Evolutionary conservation across 2,797 vertebrate species (phyloP), one percentile per base, ranked within the genome.

Genomic region (Myotis vivesi): DNA sequence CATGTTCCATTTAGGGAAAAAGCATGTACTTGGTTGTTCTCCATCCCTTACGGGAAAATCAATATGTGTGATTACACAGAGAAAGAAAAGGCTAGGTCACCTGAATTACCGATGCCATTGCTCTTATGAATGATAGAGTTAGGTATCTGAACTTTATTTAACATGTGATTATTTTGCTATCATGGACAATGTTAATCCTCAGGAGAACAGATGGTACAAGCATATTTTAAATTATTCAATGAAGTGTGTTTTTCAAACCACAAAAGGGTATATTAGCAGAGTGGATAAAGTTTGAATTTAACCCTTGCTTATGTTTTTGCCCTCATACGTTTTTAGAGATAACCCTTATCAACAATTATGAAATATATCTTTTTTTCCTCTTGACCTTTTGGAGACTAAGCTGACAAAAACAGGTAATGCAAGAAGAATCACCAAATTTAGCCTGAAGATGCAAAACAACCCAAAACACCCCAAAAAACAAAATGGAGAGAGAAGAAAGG

Each of bases 181-280:
- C 75, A 77, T 33, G 62, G 80, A 62, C 79, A 92, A 83, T 69
- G 87, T 73, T 90, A 95, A 84, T 91, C 36, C 12, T 73, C 30
- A 83, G 76, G 59, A 90, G 94, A 95, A 93, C 94, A 96, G 93
- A 97, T 93, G 93, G 94, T 66, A 62, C 23, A 46, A 92, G 16
- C 46, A 72, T 86, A 95, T 94, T 95, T 95, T 95, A 93, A 94
- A 94, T 93, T 93, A 95, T 81, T 96, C 79, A 95, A 30, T 91
- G 79, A 93, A 92, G 38, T 93, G 22, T 92, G 68, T 17, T 93
- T 95, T 93, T 92, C 64, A 90, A 95, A 82, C n/a, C 59, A 85
- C 73, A 85, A 82, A 94, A 90, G 49, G n/a, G 6, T 87, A 71
- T 59, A 69, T 66, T 83, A 73, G 66, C 57, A 75, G 59, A 80